A percentile compares a stretch with the other conserved stretches of the same genome.
These are phyloP conservation scores for Prinia subflava DNA, from an alignment of 2,113 vertebrate species.

Conservation along the genomic window DNA sequence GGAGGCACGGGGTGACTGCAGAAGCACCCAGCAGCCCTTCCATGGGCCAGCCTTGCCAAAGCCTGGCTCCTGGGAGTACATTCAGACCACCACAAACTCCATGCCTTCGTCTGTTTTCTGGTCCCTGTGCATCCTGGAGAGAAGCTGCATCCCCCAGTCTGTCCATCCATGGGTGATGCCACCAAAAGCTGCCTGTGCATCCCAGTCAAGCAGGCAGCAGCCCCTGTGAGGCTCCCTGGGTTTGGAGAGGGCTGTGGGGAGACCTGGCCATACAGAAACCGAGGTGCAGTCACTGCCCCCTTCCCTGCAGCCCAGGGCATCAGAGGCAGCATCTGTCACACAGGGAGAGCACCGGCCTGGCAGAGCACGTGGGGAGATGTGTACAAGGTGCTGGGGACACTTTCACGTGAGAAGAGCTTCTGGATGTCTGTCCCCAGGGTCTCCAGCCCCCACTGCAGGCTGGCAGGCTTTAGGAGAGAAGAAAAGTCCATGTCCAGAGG, in stretches of 20 bases:
- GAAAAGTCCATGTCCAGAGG: not conserved
- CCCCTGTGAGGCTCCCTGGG: rapidly evolving
- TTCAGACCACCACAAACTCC: not conserved
- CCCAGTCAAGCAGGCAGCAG: not conserved
- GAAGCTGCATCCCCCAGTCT: not conserved
- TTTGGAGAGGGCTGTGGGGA: not conserved
- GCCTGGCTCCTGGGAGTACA: not conserved
- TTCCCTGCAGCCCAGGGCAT: not conserved
- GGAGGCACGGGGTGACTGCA: not conserved
- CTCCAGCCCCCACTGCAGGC: rapidly evolving
- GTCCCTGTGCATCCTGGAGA: not conserved
- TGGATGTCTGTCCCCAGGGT: not conserved
- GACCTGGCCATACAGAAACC: rapidly evolving
- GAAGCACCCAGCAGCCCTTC: not conserved
- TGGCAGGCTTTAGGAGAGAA: not conserved
- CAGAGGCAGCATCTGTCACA: rapidly evolving
- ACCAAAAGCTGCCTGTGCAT: not conserved
- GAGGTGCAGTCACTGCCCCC: not conserved
- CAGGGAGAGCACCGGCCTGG: not conserved
- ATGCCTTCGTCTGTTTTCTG: rapidly evolving
- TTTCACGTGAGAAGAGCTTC: not conserved
- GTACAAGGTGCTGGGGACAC: not conserved
- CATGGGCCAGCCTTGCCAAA: rapidly evolving
- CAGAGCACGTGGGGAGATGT: rapidly evolving
- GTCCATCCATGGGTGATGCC: not conserved